Evolutionary conservation across 2,113 vertebrate species (phyloP), one percentile per base, ranked within the genome.

Genomic region (Trogon melanurus): DNA sequence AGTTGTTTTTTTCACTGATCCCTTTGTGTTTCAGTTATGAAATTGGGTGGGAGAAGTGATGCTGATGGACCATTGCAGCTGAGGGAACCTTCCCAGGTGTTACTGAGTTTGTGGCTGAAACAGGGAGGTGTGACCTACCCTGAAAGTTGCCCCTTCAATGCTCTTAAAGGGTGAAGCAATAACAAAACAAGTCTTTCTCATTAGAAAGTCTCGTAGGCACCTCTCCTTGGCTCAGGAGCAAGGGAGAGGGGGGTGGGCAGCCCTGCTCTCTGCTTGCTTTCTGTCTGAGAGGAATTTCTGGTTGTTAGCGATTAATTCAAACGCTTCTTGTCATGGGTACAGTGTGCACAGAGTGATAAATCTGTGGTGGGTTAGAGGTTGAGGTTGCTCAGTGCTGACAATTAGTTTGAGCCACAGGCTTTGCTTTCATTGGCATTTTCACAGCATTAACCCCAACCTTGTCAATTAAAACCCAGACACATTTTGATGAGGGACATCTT

Each of bases 391-490:
- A 72, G 85, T 95, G 94, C 91, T 96, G 95, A 96, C 96, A 96
- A 93, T 97, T 96, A 96, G 79, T 96, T 90, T 96, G 92, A 97
- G 96, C 90, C 90, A 95, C 87, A 85, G 92, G 89, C 88, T 91
- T 89, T 96, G 89, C 95, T 96, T 97, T 96, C 95, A 95, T 93
- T 97, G 89, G 86, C 91, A 89, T 97, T 95, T 97, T 97, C 90
- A 90, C 71, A 93, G 76, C 93, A 95, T 97, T 96, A 96, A 96
- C 93, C 96, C 75, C 88, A 93, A 96, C 91, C 92, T 88, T 96
- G 96, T 95, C 94, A 92, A 95, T 97, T 96, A 97, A 97, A 97
- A 97, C 87, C 94, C 87, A 95, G 92, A 83, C 86, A 76, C 57
- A 73, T 97, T 96, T 91, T 95, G 80, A 94, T 96, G 79, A 91